Conservation (phyloP, 2,797 vertebrate species). For the Eulemur mongoz region DNA sequence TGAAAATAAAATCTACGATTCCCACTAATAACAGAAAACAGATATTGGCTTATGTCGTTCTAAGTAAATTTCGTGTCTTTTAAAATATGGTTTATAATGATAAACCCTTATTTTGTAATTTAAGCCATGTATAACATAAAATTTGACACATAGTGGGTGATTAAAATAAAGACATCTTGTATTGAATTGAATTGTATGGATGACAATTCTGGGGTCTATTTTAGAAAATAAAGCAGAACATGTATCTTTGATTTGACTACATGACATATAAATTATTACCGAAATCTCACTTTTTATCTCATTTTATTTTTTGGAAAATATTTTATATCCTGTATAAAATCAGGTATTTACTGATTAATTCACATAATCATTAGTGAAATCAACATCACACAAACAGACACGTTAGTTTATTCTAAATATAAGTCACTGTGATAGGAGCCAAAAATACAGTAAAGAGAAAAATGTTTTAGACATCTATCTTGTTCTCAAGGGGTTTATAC, state of each 20-base stretch:
- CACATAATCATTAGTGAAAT: not conserved
- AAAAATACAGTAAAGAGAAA: not conserved
- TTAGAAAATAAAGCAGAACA: not conserved
- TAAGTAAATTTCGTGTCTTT: not conserved
- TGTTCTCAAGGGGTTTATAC: not conserved
- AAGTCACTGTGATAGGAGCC: not conserved
- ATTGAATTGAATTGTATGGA: not conserved
- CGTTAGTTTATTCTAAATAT: no score
- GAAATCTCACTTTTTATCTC: not conserved
- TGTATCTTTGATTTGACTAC: not conserved
- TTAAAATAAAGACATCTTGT: not conserved
- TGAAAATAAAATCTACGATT: not conserved
- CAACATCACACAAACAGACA: not conserved
- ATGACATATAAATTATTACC: not conserved
- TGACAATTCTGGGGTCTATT: not conserved
- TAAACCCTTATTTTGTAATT: not conserved
- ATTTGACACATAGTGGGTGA: not conserved
- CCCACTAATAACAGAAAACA: not conserved
- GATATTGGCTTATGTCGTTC: not conserved
- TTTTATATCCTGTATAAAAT: not conserved
- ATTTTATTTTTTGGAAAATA: not conserved
- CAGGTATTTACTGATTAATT: not conserved
- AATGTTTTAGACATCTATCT: not conserved
- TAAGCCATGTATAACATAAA: not conserved
- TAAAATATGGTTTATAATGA: not conserved